These are phyloP conservation scores for Leucopsar rothschildi DNA, from an alignment of 2,113 vertebrate genomes.

Conservation along the genomic window DNA sequence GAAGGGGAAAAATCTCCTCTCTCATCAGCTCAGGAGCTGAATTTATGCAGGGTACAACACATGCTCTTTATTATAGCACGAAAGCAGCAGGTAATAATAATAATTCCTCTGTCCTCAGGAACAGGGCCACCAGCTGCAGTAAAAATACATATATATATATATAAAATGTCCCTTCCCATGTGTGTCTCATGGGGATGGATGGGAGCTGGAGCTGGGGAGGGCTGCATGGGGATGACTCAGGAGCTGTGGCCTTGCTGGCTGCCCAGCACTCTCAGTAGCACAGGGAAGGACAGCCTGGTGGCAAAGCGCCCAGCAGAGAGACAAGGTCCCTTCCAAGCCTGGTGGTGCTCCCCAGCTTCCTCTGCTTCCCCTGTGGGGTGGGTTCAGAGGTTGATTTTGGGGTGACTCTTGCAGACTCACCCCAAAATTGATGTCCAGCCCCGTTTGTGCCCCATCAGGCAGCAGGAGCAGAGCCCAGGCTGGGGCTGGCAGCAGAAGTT, in stretches of 20 bases:
- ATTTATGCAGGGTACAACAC: slow-evolving; percentile 4
- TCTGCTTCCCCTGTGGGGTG: not conserved
- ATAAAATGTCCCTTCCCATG: not conserved
- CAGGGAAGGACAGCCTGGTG: not conserved
- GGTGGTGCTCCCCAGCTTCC: not conserved
- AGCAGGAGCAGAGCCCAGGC: not conserved
- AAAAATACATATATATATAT: not conserved
- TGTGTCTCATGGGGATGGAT: not conserved
- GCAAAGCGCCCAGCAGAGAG: not conserved
- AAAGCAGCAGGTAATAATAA: not conserved
- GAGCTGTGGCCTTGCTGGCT: slow-evolving; percentile 15
- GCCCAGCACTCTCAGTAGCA: not conserved
- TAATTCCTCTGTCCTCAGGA: slow-evolving; percentile 8
- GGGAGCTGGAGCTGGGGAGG: slow-evolving; percentile 32
- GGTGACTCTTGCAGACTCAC: fast-evolving
- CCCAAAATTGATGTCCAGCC: not conserved
- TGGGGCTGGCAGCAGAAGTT: not conserved
- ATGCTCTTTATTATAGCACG: not conserved
- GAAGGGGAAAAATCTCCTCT: not conserved
- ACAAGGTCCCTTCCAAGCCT: not conserved
- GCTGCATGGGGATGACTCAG: slow-evolving; percentile 26
- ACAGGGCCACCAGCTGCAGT: not conserved
- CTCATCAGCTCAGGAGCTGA: not conserved
- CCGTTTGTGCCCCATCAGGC: fast-evolving
- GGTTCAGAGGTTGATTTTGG: not conserved